These are phyloP conservation scores for Ammodytes marinus DNA, from an alignment of 2,113 vertebrate genomes.

Conservation along the genomic window DNA sequence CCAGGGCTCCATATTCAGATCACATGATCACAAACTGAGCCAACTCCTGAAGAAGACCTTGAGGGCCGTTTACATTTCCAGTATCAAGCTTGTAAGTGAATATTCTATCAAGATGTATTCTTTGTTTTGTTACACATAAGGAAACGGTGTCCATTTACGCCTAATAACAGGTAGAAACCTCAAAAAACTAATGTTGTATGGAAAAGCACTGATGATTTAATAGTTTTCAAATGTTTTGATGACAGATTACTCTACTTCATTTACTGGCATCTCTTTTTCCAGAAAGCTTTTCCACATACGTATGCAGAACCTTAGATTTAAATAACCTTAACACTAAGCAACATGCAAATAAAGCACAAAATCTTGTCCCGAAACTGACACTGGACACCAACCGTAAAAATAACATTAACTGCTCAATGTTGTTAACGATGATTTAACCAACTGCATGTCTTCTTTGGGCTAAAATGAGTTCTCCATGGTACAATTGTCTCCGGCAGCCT, in stretches of 20 bases:
- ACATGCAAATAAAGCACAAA: not conserved
- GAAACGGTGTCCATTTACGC: not conserved
- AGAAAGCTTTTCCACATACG: not conserved
- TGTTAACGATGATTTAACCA: not conserved
- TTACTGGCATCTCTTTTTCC: not conserved
- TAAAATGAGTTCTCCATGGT: not conserved
- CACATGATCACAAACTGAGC: not conserved
- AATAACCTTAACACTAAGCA: not conserved
- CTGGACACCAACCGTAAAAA: not conserved
- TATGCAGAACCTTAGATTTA: not conserved
- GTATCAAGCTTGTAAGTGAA: not conserved
- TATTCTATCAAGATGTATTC: not conserved
- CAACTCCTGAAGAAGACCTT: not conserved
- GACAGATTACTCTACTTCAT: not conserved
- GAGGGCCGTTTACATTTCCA: not conserved
- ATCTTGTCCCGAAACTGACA: not conserved
- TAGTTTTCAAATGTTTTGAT: not conserved
- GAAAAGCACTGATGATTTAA: not conserved
- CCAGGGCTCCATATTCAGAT: not conserved
- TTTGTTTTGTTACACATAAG: not conserved
- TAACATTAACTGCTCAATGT: not conserved
- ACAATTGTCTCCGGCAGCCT: not conserved
- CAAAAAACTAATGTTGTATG: not conserved
- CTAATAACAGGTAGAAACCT: not conserved
- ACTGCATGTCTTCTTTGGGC: not conserved